A percentile compares a stretch with the other conserved stretches of the same genome.
Evolutionary conservation across 1,140 invertebrate species (phyloP).

Genomic region (Bombus superbus): DNA sequence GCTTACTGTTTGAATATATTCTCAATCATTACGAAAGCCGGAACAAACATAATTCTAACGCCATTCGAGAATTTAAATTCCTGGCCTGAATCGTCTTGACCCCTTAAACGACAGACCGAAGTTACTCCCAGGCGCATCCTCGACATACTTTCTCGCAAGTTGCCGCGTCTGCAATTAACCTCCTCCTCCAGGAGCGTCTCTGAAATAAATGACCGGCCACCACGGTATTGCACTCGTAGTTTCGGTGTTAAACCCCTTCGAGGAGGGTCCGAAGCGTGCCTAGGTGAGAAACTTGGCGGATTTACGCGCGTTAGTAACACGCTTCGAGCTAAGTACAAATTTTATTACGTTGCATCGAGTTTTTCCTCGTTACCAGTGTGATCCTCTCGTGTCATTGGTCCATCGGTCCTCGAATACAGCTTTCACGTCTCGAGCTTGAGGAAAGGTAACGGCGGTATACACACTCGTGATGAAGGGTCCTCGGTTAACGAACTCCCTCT

Average conservation of each 20-base stretch:
- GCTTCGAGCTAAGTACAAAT: background rate
- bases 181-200: slow-evolving; percentile 44
- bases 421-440: slow-evolving; percentile 28
- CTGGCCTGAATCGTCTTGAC: background rate
- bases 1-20: too few relatives aligned
- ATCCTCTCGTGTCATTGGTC: slow-evolving; percentile 38
- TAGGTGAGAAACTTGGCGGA: slow-evolving; percentile 58
- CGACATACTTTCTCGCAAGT: slow-evolving; percentile 76
- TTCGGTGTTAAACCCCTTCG: slow-evolving; percentile 12
- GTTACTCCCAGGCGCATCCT: slow-evolving; percentile 16
- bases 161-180: slow-evolving; percentile 78
- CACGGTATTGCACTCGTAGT: slow-evolving; percentile 41
- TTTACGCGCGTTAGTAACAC: slow-evolving; percentile 71
- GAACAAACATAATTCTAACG: background rate
- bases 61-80: slow-evolving; percentile 14
- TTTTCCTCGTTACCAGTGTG: slow-evolving; percentile 67
- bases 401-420: slow-evolving; percentile 8
- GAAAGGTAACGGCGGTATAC: slow-evolving; percentile 13
- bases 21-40: too few relatives aligned
- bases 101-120: background rate
- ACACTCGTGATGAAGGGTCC: slow-evolving; percentile 25
- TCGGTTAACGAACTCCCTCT: slow-evolving; percentile 64
- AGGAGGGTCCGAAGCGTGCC: background rate
- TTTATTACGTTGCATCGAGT: slow-evolving; percentile 80
- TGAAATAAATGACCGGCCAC: slow-evolving; percentile 79